A percentile compares a stretch with the other conserved stretches of the same genome.
phyloP scores from a whole-genome alignment of 2,797 vertebrate species.

The Macropus fuliginosus region DNA sequence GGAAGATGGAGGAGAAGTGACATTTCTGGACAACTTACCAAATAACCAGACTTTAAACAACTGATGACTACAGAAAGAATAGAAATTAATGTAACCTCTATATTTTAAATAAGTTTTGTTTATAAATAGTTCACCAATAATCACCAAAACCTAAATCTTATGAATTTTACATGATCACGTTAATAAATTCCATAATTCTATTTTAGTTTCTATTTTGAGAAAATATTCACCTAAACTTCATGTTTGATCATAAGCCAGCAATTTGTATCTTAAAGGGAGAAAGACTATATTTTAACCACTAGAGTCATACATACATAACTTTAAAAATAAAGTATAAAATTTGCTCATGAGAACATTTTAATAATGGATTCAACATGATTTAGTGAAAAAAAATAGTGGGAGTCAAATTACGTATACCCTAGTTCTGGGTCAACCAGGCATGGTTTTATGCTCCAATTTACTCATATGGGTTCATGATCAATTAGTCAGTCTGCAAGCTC shows the following conservation, averaged over 20 bases:
- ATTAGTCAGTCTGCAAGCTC: not conserved
- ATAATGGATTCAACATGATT: not conserved
- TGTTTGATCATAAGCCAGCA: conserved; percentile 22
- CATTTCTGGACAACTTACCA: conserved; percentile 51
- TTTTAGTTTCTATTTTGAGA: conserved; percentile 35
- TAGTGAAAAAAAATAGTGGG: not conserved
- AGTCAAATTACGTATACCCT: not conserved
- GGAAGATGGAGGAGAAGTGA: conserved; percentile 21
- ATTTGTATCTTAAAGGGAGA: not conserved
- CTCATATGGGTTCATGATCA: not conserved
- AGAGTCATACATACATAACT: not conserved
- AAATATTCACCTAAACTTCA: conserved; percentile 35
- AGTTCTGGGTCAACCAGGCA: not conserved
- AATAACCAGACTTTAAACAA: conserved; percentile 56
- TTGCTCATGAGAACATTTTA: not conserved
- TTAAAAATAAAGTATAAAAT: not conserved
- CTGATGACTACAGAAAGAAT: conserved; percentile 51
- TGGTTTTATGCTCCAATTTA: not conserved
- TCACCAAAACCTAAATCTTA: conserved; percentile 58
- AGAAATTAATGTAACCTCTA: conserved; percentile 46
- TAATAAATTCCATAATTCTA: conserved; percentile 42
- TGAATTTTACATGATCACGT: conserved; percentile 60
- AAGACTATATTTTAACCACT: not conserved
- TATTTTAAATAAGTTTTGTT: conserved; percentile 55
- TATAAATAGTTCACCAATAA: not conserved